Evolutionary conservation across 2,797 vertebrate species (phyloP).

Genomic region (Chaenodraco wilsoni): DNA sequence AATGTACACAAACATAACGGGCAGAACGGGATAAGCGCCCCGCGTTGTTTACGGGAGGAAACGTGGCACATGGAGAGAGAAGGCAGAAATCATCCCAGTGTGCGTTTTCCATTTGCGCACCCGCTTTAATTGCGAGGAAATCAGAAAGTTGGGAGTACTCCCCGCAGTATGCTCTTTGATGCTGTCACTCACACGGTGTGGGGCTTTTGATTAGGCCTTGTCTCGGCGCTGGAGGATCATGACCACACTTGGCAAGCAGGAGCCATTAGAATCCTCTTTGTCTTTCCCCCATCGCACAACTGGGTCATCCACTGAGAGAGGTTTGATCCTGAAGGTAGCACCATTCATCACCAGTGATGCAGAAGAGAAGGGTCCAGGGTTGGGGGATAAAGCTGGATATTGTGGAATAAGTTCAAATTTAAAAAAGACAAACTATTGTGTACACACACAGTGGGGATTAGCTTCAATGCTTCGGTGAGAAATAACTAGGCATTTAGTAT

Average conservation of each 20-base stretch:
- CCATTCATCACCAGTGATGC: constrained; percentile 31
- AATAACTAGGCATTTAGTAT: not conserved
- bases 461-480: not conserved
- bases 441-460: not conserved
- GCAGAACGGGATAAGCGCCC: constrained; percentile 40
- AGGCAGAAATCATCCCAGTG: constrained; percentile 62
- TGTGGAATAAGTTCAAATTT: constrained; percentile 2
- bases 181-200: constrained; percentile 73
- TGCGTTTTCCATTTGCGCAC: constrained; percentile 44
- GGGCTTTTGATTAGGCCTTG: constrained; percentile 72
- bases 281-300: constrained; percentile 50
- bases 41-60: constrained; percentile 63
- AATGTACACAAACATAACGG: constrained; percentile 75
- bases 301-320: constrained; percentile 57
- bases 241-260: constrained; percentile 64
- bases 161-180: constrained; percentile 71
- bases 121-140: constrained; percentile 76
- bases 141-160: constrained; percentile 66
- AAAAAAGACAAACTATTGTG: not conserved
- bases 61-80: not conserved
- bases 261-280: constrained; percentile 71
- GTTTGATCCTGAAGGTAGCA: constrained; percentile 43
- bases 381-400: not conserved
- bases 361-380: not conserved
- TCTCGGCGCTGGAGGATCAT: constrained; percentile 60